Evolutionary conservation across 35 echinoderm and acorn worm genomes (phyloP), one percentile per base, ranked within the genome.

Genomic region (Patiria miniata): DNA sequence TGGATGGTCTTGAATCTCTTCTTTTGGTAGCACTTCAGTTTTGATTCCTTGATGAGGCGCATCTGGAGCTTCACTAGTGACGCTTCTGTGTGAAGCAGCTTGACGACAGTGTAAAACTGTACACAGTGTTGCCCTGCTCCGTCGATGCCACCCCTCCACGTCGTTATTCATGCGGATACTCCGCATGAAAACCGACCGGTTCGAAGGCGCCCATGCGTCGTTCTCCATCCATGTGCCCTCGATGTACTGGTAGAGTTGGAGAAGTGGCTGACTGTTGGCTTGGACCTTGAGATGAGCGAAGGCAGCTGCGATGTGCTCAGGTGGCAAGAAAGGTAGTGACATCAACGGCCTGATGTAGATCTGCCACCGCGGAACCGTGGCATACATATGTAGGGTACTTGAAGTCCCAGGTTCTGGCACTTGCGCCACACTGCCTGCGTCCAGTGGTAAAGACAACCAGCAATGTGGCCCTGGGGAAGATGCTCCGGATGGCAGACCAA

Each of bases 91-190:
- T 47, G 42, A 47, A 47, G 42, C 12, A 47, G 42, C 12, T 6
- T 12, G 12, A 47, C 42, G 4, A 47, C 42, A 6, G 42, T 47
- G 42, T 47, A 47, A 53, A 83, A 79, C 34, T 79, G 68, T 19
- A 87, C 23, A 28, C 3, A 19, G 32, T 73, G 39, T 7, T 68
- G 18, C 2, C 73, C 38, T 57, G 68, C 56, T 2, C 53, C 85
- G 0, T 0, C 73, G 30, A 52, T 87, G 68, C 85, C 85, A 87
- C 29, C 85, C 85, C 36, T 87, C 85, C 2, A 87, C 85, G 52
- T 87, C 69, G 53, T 87, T 87, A 39, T 87, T 87, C 1, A 68
- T 87, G 23, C 39, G 36, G 5, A 87, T 40, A 16, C 17, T 21
- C 39, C 50, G 23, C 77, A 6, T 61, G 42, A 47, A 47, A 12